These are phyloP conservation scores for Wiebesia pumilae DNA, from an alignment of 1,140 invertebrate species.

Conservation along the genomic window DNA sequence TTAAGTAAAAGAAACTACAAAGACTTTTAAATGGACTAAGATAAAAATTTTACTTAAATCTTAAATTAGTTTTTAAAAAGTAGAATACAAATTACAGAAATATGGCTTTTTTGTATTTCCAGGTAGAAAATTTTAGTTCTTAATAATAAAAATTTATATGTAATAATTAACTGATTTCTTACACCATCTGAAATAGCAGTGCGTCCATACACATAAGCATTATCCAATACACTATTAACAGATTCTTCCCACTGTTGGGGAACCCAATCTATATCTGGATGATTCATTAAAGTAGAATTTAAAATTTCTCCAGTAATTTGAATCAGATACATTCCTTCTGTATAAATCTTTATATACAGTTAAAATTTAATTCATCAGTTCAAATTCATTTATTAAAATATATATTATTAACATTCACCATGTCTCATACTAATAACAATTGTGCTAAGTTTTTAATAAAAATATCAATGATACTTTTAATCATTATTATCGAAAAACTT, in stretches of 20 bases:
- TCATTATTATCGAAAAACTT: neutral
- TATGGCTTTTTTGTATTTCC: too few relatives aligned
- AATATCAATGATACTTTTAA: neutral
- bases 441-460: slow-evolving; percentile 15
- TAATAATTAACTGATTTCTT: slow-evolving; percentile 56
- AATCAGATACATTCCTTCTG: slow-evolving; percentile 94
- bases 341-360: slow-evolving; percentile 85
- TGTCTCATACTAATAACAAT: neutral
- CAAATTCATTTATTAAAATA: neutral
- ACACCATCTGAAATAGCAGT: slow-evolving; percentile 89
- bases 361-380: slow-evolving; percentile 7
- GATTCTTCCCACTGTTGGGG: slow-evolving; percentile 83
- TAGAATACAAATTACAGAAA: too few relatives aligned
- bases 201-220: slow-evolving; percentile 93
- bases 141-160: too few relatives aligned
- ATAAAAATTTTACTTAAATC: slow-evolving; percentile 27
- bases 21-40: neutral
- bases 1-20: neutral
- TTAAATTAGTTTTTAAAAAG: neutral
- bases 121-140: too few relatives aligned
- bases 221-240: slow-evolving; percentile 91
- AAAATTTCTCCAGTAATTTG: slow-evolving; percentile 91
- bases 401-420: neutral
- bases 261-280: slow-evolving; percentile 85
- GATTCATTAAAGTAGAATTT: slow-evolving; percentile 91